Conservation (phyloP, 2,888 invertebrate species). For the Dyspetes luteomarginatus region DNA sequence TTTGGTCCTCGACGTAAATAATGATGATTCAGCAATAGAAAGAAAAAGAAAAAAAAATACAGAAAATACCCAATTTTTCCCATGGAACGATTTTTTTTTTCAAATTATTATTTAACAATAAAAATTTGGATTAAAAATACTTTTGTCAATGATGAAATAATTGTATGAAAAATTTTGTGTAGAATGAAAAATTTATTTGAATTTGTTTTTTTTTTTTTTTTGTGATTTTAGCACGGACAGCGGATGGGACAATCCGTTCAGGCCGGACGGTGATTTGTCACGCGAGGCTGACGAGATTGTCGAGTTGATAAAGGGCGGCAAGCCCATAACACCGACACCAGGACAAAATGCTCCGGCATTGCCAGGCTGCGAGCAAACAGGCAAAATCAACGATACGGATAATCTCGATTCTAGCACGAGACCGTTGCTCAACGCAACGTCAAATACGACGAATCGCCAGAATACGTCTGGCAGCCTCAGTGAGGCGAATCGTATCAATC, state of each 20-base stretch:
- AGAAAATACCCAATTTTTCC: neutral
- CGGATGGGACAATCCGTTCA: conserved; percentile 98
- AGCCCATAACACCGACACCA: conserved; percentile 90
- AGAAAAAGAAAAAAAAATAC: conserved; percentile 6
- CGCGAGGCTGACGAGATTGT: conserved; percentile 98
- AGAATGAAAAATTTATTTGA: no score
- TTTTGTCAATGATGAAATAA: no score
- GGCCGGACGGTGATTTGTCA: conserved; percentile 97
- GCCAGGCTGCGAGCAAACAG: conserved; percentile 83
- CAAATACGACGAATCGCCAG: conserved; percentile 75
- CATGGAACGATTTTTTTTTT: conserved; percentile 13
- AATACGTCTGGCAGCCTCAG: conserved; percentile 36
- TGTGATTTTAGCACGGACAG: conserved; percentile 92
- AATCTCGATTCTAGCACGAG: conserved; percentile 80
- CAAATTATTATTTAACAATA: no score
- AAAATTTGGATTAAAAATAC: no score
- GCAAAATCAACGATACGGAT: conserved; percentile 71
- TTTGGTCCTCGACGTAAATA: conserved; percentile 54
- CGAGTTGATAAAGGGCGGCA: conserved; percentile 95
- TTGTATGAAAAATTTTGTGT: no score
- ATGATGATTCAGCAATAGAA: conserved; percentile 25
- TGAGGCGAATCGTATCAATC: conserved; percentile 73
- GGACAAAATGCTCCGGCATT: conserved; percentile 84
- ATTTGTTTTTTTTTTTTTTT: conserved; percentile 36
- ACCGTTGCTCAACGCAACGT: conserved; percentile 75